A percentile compares a stretch with the other conserved stretches of the same genome.
These are phyloP conservation scores for Anhinga rufa DNA, from an alignment of 2,113 vertebrate genomes.

Conservation along the genomic window DNA sequence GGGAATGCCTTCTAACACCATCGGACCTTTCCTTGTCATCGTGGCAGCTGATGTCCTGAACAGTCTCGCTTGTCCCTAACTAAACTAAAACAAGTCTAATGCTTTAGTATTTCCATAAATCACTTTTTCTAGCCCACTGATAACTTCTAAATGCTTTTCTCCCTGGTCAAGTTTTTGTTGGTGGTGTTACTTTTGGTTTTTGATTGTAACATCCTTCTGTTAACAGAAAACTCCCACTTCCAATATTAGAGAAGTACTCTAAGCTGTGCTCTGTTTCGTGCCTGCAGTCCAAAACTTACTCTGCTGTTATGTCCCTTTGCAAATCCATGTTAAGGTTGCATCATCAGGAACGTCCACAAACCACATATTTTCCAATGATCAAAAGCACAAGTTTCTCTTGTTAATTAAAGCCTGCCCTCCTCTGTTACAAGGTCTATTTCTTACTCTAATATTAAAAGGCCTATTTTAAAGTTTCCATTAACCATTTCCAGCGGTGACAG, in stretches of 20 bases:
- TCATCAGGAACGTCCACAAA: not conserved
- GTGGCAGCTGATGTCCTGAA: not conserved
- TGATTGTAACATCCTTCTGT: not conserved
- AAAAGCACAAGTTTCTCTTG: not conserved
- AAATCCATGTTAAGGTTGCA: not conserved
- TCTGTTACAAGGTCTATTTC: not conserved
- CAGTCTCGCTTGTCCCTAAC: not conserved
- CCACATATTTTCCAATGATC: not conserved
- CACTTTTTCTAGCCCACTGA: not conserved
- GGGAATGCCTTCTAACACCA: not conserved
- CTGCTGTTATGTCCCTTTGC: not conserved
- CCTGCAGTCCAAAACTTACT: not conserved
- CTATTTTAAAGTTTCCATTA: not conserved
- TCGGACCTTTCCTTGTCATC: not conserved
- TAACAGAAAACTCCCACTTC: not conserved
- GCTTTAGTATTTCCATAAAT: not conserved
- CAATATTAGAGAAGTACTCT: too few species aligned
- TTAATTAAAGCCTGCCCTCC: not conserved
- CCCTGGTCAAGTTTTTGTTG: not conserved
- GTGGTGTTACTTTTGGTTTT: not conserved
- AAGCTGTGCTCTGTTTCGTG: not conserved
- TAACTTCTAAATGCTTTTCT: not conserved
- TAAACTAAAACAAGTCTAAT: not conserved
- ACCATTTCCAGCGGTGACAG: not conserved
- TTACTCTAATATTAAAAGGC: not conserved